Percentiles rank a stretch among this genome's conserved stretches.
Conservation (phyloP, 1,140 invertebrate species). For the Stenopsyche tienmushanensis region DNA sequence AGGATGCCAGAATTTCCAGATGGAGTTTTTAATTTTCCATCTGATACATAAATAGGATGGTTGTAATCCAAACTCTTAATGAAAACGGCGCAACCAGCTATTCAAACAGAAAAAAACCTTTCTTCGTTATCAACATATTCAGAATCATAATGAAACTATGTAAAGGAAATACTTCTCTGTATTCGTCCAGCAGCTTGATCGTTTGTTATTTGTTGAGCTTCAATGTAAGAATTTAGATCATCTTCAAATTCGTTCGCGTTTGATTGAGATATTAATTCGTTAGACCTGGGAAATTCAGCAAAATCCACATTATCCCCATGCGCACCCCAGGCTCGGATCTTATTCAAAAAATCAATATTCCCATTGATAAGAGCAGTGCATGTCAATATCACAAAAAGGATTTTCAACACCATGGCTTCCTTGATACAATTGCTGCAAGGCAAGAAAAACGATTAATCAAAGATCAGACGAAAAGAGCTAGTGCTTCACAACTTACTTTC, state of each 20-base stretch:
- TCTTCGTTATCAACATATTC: too few relatives aligned
- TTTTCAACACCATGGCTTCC: too few relatives aligned
- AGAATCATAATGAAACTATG: too few relatives aligned
- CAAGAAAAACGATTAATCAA: too few relatives aligned
- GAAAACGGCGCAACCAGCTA: slow-evolving; percentile 15
- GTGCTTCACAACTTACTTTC: too few relatives aligned
- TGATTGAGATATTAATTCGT: slow-evolving; percentile 8
- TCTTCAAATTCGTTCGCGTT: slow-evolving; percentile 33
- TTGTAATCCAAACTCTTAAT: slow-evolving; percentile 11
- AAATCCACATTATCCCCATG: neutral
- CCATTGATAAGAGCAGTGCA: too few relatives aligned
- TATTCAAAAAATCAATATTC: neutral
- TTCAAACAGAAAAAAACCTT: too few relatives aligned
- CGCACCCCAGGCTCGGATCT: neutral
- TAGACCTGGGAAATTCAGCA: slow-evolving; percentile 15
- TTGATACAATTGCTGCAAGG: too few relatives aligned
- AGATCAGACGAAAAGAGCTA: too few relatives aligned
- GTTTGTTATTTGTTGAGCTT: neutral
- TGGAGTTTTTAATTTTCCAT: slow-evolving; percentile 1
- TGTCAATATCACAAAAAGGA: too few relatives aligned
- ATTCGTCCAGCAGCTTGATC: too few relatives aligned
- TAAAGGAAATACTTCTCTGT: neutral
- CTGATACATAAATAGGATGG: slow-evolving; percentile 11
- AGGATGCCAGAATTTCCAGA: slow-evolving; percentile 18
- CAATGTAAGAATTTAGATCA: slow-evolving; percentile 32